These are phyloP conservation scores for Valencia hispanica DNA, from an alignment of 2,797 vertebrate species.

Conservation along the genomic window DNA sequence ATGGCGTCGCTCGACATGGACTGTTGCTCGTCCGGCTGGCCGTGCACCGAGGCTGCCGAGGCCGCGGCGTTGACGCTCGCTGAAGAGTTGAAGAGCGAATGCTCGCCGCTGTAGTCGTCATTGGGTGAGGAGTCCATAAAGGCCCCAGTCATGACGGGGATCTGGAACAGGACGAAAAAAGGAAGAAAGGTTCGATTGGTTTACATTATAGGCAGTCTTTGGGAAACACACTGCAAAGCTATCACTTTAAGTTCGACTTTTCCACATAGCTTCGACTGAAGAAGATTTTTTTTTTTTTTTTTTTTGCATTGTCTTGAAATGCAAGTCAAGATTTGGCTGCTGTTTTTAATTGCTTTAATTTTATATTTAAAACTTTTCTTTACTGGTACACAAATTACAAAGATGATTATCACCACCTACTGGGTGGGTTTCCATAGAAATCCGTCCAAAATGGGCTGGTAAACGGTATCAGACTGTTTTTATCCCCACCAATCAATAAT, in stretches of 20 bases:
- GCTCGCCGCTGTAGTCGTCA: constrained; percentile 94
- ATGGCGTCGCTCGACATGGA: constrained; percentile 93
- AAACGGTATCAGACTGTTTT: too few relatives aligned
- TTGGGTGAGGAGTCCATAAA: constrained; percentile 98
- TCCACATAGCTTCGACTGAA: background rate
- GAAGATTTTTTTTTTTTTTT: background rate
- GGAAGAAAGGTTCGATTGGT: background rate
- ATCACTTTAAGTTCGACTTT: background rate
- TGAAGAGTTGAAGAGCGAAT: constrained; percentile 96
- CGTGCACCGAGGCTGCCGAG: constrained; percentile 79
- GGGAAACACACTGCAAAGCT: background rate
- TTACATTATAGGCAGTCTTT: background rate
- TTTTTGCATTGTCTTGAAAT: background rate
- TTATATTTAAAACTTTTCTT: background rate
- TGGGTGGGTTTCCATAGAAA: too few relatives aligned
- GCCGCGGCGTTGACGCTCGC: constrained; percentile 88
- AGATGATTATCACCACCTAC: too few relatives aligned
- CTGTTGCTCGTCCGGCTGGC: constrained; percentile 86
- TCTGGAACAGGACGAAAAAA: constrained; percentile 70
- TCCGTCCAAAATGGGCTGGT: too few relatives aligned
- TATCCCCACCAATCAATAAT: too few relatives aligned
- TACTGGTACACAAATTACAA: too few relatives aligned
- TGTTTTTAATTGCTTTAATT: background rate
- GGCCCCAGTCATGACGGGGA: constrained; percentile 97
- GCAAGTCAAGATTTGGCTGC: background rate